These are phyloP conservation scores for Agelaius phoeniceus DNA, from an alignment of 2,113 vertebrate genomes.

Conservation along the genomic window DNA sequence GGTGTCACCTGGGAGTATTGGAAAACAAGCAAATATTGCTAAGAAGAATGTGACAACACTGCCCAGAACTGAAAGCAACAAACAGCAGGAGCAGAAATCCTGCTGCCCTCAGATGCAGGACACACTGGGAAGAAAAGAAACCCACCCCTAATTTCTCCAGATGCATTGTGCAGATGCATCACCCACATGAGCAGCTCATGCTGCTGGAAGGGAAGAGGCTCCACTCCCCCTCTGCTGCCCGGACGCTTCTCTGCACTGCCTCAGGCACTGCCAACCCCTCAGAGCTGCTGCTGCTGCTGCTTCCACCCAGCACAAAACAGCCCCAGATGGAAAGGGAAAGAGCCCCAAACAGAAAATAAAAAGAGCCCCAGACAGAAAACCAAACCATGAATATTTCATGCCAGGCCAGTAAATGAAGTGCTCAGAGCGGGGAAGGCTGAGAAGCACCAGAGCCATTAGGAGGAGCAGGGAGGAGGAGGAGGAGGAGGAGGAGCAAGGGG, in stretches of 20 bases:
- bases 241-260: not conserved
- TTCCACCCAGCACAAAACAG: not conserved
- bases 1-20: not conserved
- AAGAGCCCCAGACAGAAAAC: not conserved
- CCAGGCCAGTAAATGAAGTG: not conserved
- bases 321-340: not conserved
- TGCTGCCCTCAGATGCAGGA: not conserved
- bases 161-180: not conserved
- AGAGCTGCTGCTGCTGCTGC: not conserved
- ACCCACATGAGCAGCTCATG: not conserved
- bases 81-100: not conserved
- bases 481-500: not conserved
- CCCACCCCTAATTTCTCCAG: not conserved
- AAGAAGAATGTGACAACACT: not conserved
- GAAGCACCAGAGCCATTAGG: not conserved
- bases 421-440: not conserved
- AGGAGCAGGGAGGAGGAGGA: not conserved
- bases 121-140: not conserved
- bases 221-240: not conserved
- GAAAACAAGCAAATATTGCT: not conserved
- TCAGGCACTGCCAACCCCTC: not conserved
- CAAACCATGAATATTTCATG: not conserved
- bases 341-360: not conserved
- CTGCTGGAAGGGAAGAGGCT: not conserved
- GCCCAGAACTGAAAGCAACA: not conserved